Percentiles rank a stretch among this genome's conserved stretches.
Conservation (phyloP, 2,113 vertebrate genomes). For the Galeopterus variegatus region DNA sequence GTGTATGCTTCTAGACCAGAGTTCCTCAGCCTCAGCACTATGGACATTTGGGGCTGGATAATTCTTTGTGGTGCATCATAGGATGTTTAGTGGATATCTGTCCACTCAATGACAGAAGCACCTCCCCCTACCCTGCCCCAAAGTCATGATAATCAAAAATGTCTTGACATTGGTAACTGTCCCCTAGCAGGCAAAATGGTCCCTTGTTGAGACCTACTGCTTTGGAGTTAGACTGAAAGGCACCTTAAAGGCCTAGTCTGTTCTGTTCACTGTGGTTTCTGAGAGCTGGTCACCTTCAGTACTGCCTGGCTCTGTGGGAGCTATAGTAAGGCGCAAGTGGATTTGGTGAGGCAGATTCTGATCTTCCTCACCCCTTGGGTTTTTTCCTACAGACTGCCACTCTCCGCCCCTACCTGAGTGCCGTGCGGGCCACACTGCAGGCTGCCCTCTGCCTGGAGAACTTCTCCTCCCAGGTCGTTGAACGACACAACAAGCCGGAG, state of each 20-base stretch:
- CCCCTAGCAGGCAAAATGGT: background rate
- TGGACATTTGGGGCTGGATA: background rate
- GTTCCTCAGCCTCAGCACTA: background rate
- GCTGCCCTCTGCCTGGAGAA: conserved; percentile 99
- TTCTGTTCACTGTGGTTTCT: background rate
- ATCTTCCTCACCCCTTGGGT: background rate
- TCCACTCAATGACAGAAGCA: background rate
- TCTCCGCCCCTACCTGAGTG: conserved; percentile 98
- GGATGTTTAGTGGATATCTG: background rate
- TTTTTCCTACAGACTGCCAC: conserved; percentile 94
- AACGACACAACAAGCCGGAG: conserved; percentile 99
- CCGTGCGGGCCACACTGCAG: conserved; percentile 98
- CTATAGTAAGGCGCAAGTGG: too few relatives aligned
- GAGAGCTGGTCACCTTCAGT: background rate
- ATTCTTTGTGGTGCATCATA: background rate
- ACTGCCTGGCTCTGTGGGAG: background rate
- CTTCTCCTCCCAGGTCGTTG: conserved; percentile 99
- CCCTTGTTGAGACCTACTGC: background rate
- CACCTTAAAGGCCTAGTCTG: background rate
- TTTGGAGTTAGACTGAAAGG: background rate
- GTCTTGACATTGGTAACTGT: background rate
- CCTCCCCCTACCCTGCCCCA: too few relatives aligned
- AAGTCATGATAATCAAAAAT: background rate
- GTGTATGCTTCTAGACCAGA: background rate
- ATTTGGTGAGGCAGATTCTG: background rate